Conservation (phyloP, 2,113 vertebrate genomes). For the Aspiorhynchus laticeps region DNA sequence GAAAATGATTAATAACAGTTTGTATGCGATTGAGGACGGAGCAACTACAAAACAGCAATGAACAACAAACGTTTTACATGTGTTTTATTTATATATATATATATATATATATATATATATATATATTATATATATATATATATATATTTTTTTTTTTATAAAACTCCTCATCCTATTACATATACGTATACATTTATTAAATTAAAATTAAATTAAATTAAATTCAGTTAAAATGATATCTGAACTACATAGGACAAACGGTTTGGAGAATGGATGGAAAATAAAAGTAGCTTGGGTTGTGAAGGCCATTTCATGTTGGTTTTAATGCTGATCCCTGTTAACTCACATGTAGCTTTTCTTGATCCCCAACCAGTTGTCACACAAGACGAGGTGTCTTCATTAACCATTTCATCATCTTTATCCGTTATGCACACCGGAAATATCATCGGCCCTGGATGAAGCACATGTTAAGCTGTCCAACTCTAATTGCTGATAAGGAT, state of each 20-base stretch:
- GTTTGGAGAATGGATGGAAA: background rate
- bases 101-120: no score
- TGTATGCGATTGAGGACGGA: background rate
- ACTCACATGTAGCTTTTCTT: slow-evolving; percentile 54
- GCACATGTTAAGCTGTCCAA: background rate
- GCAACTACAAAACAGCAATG: background rate
- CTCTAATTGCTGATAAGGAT: background rate
- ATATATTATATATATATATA: no score
- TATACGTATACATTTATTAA: no score
- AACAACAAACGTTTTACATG: background rate
- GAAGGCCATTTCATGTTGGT: background rate
- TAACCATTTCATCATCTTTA: slow-evolving; percentile 54
- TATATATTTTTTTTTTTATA: no score
- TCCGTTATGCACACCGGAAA: slow-evolving; percentile 68
- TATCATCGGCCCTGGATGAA: slow-evolving; percentile 59
- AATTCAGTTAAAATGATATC: no score
- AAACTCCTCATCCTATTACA: no score
- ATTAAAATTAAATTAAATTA: no score
- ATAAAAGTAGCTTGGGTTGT: background rate
- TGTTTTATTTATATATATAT: no score
- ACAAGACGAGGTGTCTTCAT: slow-evolving; percentile 67
- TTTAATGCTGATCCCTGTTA: background rate
- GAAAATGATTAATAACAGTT: background rate
- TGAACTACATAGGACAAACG: background rate
- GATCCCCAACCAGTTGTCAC: slow-evolving; percentile 71